Conservation (phyloP, 2,888 invertebrate genomes). For the Dryomyza anilis region DNA sequence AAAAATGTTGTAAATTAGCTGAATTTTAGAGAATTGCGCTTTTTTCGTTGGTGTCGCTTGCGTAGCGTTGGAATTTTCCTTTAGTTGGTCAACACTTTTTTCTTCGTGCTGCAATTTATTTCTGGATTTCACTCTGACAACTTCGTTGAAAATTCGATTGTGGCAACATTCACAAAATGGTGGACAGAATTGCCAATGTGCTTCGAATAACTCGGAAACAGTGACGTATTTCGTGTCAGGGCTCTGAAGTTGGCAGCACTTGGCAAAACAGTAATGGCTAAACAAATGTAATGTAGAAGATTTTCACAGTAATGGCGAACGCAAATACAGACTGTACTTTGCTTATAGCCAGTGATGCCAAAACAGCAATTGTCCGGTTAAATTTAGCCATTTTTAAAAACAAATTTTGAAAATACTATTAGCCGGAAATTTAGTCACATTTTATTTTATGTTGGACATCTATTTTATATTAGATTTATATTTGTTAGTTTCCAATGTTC, state of each 20-base stretch:
- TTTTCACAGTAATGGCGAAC: not conserved
- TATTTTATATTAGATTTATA: no score
- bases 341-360: not conserved
- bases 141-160: slow-evolving; percentile 44
- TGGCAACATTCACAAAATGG: slow-evolving; percentile 53
- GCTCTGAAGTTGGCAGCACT: slow-evolving; percentile 30
- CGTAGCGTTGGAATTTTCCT: slow-evolving; percentile 23
- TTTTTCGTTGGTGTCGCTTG: slow-evolving; percentile 9
- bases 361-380: no score
- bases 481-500: no score
- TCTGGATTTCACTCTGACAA: slow-evolving; percentile 18
- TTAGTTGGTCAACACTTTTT: slow-evolving; percentile 41
- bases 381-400: no score
- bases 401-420: no score
- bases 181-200: slow-evolving; percentile 44
- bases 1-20: slow-evolving; percentile 1
- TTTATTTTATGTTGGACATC: no score
- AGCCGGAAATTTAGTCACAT: no score
- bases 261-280: not conserved
- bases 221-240: not conserved
- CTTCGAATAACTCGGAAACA: not conserved
- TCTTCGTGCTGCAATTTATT: not conserved
- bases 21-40: slow-evolving; percentile 28
- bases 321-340: not conserved
- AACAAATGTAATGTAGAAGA: not conserved